Conservation (phyloP, 2,888 invertebrate species). For the Idaea aversata region DNA sequence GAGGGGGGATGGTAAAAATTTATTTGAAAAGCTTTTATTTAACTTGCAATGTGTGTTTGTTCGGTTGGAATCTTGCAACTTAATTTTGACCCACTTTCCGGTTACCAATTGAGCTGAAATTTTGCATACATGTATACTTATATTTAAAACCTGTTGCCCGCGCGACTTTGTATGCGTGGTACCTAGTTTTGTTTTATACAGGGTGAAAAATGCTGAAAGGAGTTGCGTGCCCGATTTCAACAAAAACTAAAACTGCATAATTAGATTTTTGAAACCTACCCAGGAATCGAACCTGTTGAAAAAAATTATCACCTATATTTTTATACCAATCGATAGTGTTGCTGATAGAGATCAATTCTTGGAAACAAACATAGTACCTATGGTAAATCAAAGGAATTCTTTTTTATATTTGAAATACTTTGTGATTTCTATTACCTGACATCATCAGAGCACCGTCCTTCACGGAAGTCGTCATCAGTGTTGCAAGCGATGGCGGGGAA, state of each 20-base stretch:
- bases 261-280: too few species aligned
- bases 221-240: too few species aligned
- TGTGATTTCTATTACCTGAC: constrained; percentile 13
- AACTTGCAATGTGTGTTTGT: too few species aligned
- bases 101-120: too few species aligned
- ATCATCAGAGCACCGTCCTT: constrained; percentile 13
- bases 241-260: too few species aligned
- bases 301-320: not conserved
- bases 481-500: constrained; percentile 18
- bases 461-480: constrained; percentile 13
- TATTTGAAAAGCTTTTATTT: too few species aligned
- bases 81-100: too few species aligned
- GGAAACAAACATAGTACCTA: too few species aligned
- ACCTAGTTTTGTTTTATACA: not conserved
- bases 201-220: not conserved
- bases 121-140: too few species aligned
- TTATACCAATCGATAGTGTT: not conserved
- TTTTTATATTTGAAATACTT: constrained; percentile 1
- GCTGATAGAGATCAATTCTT: too few species aligned
- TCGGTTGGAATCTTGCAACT: too few species aligned
- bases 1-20: constrained; percentile 6
- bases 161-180: not conserved
- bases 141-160: constrained; percentile 8
- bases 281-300: too few species aligned
- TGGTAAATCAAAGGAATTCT: not conserved